Base-by-base conservation (phyloP, 2,888 invertebrate genomes). In the Celastrina argiolus region DNA sequence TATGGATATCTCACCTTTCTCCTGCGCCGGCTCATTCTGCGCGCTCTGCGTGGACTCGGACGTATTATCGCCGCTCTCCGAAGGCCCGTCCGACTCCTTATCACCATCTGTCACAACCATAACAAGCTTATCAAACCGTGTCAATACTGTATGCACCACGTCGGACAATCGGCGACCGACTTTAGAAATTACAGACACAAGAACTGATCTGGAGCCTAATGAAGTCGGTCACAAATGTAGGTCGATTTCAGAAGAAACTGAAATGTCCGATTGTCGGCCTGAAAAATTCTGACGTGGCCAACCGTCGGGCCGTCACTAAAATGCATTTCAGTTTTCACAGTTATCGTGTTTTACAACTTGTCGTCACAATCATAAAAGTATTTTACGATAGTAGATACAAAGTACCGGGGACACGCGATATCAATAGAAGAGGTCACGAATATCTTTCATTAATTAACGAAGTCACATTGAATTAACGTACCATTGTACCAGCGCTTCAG, bases 11-110 rank as follows among this genome's bases (percentile, higher is more conserved):
- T 61, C 81, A 91, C 92, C 92, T 90, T 86, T 91, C 82, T 92
- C 91, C 78, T 91, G 88, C 18, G 91, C 85, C 56, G 89, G 88
- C 72, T 90, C 90, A 75, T 87, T 89, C 66, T 84, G 75, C 34
- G 85, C 81, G 45, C 87, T 87, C 74, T 89, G 89, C 63, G 88
- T 90, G 36, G 90, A 88, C 74, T 91, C 91, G 63, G 91, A 91
- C 41, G 90, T 90, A 72, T 86, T 91, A 77, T 92, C 92, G n/a
- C 90, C 91, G 76, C 91, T 90, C 80, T 91, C 91, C 8, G 91
- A 91, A 69, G 87, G 88, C 1, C 88, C 90, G 74, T 92, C 91
- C n/a, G 91, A 90, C 71, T 91, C 92, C 78, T 91, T 92, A 74
- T 88, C 90, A 72, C 88, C 91, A 88, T 91, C 92, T 92, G 87